Evolutionary conservation across 1,140 invertebrate species (phyloP).

Genomic region (Lamellibrachia luymesi): DNA sequence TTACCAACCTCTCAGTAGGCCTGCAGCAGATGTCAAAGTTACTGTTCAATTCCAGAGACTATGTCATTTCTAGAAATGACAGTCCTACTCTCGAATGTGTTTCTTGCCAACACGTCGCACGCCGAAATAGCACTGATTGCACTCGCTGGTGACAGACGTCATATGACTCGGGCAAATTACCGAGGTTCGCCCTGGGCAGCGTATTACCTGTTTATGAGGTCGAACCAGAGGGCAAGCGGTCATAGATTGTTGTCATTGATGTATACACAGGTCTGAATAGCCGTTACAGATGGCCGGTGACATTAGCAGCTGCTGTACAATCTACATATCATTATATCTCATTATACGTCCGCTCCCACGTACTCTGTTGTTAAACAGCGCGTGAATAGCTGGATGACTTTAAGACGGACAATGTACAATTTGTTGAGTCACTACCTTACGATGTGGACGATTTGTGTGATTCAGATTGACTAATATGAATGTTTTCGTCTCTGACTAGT

Average conservation of each 20-base stretch:
- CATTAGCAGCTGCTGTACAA: background rate
- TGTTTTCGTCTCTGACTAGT: background rate
- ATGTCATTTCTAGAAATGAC: background rate
- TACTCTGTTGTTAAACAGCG: background rate
- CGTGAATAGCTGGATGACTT: background rate
- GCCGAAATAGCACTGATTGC: background rate
- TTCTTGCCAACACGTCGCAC: background rate
- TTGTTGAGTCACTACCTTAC: background rate
- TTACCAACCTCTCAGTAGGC: background rate
- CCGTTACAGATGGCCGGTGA: background rate
- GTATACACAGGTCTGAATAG: background rate
- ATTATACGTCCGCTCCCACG: background rate
- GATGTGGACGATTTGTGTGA: background rate
- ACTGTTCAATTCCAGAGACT: background rate
- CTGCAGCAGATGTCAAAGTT: background rate
- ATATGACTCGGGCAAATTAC: background rate
- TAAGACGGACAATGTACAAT: background rate
- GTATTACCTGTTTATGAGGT: background rate
- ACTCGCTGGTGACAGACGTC: background rate
- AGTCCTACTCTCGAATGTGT: background rate
- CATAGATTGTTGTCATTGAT: background rate
- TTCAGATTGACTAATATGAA: background rate
- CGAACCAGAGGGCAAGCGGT: background rate
- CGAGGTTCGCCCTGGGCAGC: background rate
- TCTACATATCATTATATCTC: background rate